Conservation (phyloP, 2,888 invertebrate species). For the Scaptomyza reducta region DNA sequence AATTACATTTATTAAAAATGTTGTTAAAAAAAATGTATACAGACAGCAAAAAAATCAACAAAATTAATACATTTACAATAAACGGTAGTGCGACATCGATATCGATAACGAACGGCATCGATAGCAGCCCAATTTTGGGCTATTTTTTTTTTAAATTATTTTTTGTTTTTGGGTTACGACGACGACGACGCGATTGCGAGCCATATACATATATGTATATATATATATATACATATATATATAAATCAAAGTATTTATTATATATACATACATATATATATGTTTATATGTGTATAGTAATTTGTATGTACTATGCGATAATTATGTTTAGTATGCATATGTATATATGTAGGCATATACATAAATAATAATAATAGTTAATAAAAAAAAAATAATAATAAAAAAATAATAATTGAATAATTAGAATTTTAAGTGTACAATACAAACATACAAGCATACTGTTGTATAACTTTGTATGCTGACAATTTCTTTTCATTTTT, state of each 20-base stretch:
- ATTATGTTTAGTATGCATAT: slow-evolving; percentile 62
- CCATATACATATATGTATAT: slow-evolving; percentile 11
- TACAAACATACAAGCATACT: slow-evolving; percentile 52
- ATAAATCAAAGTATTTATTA: not conserved
- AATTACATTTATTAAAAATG: slow-evolving; percentile 81
- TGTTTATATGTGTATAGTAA: slow-evolving; percentile 14
- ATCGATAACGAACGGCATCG: slow-evolving; percentile 69
- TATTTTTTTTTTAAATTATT: slow-evolving; percentile 8
- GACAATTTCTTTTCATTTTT: slow-evolving; percentile 20
- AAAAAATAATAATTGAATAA: slow-evolving; percentile 46
- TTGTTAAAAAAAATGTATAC: slow-evolving; percentile 79
- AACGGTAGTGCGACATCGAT: slow-evolving; percentile 74
- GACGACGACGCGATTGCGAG: slow-evolving; percentile 52
- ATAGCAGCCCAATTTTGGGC: slow-evolving; percentile 41
- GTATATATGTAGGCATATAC: slow-evolving; percentile 25
- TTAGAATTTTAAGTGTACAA: slow-evolving; percentile 48
- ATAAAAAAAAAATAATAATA: slow-evolving; percentile 34
- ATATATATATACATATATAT: slow-evolving; percentile 15
- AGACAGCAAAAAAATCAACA: slow-evolving; percentile 80
- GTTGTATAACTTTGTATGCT: slow-evolving; percentile 54
- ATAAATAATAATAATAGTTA: slow-evolving; percentile 31
- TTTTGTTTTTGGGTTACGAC: slow-evolving; percentile 45
- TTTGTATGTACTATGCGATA: slow-evolving; percentile 61
- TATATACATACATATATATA: slow-evolving; percentile 29
- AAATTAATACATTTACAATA: slow-evolving; percentile 80